These are phyloP conservation scores for Seladonia tumulorum DNA, from an alignment of 2,888 invertebrate genomes.

Conservation along the genomic window DNA sequence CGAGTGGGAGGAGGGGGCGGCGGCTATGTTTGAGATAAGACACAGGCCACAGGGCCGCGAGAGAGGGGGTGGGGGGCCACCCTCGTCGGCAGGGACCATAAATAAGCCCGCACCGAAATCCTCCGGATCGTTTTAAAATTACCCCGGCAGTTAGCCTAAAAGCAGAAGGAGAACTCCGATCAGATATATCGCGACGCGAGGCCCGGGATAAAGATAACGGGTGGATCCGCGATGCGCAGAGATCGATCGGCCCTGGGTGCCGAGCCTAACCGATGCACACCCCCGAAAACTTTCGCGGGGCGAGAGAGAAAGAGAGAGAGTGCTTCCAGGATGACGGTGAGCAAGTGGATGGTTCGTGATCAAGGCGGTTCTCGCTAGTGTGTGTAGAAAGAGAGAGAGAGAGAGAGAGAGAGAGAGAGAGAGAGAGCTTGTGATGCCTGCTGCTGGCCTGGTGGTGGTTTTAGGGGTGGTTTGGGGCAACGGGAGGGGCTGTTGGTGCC, in stretches of 20 bases:
- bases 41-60: conserved; percentile 15
- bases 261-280: conserved; percentile 51
- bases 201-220: conserved; percentile 61
- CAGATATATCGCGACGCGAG: conserved; percentile 62
- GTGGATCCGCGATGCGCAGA: conserved; percentile 53
- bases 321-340: conserved; percentile 55
- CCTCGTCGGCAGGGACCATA: conserved; percentile 42
- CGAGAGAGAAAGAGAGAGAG: conserved; percentile 8
- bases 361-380: conserved; percentile 13
- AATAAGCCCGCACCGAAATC: conserved; percentile 58
- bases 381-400: not conserved
- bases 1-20: not conserved
- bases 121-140: conserved; percentile 63
- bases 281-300: conserved; percentile 63
- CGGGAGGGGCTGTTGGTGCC: conserved; percentile 52
- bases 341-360: conserved; percentile 47
- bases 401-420: not conserved
- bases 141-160: conserved; percentile 40
- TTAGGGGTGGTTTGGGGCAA: conserved; percentile 22
- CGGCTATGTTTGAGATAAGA: conserved; percentile 39
- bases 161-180: conserved; percentile 52
- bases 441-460: not conserved
- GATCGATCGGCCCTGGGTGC: conserved; percentile 60
- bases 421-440: not conserved
- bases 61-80: not conserved